phyloP scores from a whole-genome alignment of 2,888 invertebrate species.

The Galeopsomyia nigrocyanea region DNA sequence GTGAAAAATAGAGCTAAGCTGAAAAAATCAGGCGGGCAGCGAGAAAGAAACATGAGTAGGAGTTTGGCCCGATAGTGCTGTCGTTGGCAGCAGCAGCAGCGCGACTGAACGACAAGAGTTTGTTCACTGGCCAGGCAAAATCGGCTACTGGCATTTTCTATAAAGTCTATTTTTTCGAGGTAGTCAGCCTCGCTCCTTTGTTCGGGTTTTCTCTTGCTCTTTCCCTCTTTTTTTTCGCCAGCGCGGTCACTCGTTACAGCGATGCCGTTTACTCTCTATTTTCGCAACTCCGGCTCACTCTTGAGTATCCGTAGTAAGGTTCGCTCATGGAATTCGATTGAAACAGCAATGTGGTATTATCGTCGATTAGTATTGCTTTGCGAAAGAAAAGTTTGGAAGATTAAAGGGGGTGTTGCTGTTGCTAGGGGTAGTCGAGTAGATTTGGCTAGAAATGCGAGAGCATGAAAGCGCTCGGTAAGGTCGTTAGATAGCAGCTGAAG shows the following conservation, averaged over 20 bases:
- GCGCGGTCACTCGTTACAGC: no score
- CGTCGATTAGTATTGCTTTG: no score
- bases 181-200: conserved; percentile 2
- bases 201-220: conserved; percentile 3
- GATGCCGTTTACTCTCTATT: background rate
- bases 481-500: no score
- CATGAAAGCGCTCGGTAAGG: no score
- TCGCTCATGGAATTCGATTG: background rate
- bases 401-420: no score
- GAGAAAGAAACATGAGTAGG: background rate
- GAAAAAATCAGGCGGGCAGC: background rate
- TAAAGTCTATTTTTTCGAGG: conserved; percentile 28
- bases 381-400: no score
- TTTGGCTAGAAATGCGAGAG: no score
- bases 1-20: conserved; percentile 5
- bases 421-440: no score
- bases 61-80: conserved; percentile 8
- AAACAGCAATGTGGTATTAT: no score
- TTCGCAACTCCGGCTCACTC: conserved; percentile 15
- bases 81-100: conserved; percentile 25
- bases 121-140: conserved; percentile 45
- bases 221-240: background rate
- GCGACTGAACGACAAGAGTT: conserved; percentile 13
- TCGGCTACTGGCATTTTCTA: conserved; percentile 49
- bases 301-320: background rate